These are phyloP conservation scores for Ictalurus furcatus DNA, from an alignment of 2,113 vertebrate species.

Conservation along the genomic window DNA sequence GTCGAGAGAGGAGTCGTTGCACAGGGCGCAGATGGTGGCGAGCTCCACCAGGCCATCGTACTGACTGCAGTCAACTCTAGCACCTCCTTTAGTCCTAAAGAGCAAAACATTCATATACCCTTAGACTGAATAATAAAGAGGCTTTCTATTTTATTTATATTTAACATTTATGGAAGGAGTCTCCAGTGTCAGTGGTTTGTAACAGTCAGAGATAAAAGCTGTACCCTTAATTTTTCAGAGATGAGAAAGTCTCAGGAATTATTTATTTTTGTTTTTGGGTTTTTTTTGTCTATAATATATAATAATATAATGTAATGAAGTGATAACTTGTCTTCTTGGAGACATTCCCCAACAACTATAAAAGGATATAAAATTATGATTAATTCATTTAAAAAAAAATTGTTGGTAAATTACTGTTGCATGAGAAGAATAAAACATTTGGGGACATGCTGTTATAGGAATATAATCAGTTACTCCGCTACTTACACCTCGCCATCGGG, in stretches of 20 bases:
- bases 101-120: slow-evolving; percentile 5
- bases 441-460: too few relatives aligned
- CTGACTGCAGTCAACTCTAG: slow-evolving; percentile 75
- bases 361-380: background rate
- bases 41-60: slow-evolving; percentile 89
- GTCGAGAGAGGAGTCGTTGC: slow-evolving; percentile 93
- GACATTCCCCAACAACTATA: background rate
- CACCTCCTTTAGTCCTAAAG: slow-evolving; percentile 79
- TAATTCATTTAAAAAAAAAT: background rate
- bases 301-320: background rate
- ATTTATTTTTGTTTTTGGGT: background rate
- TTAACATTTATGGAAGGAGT: background rate
- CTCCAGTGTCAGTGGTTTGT: background rate
- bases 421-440: background rate
- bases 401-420: background rate
- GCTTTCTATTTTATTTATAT: background rate
- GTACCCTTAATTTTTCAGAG: background rate
- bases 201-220: background rate
- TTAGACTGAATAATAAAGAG: background rate
- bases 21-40: slow-evolving; percentile 90
- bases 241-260: background rate
- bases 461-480: background rate
- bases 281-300: too few relatives aligned
- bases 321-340: background rate
- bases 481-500: slow-evolving; percentile 96